Conservation (phyloP, 2,888 invertebrate genomes). For the Gerris lacustris region DNA sequence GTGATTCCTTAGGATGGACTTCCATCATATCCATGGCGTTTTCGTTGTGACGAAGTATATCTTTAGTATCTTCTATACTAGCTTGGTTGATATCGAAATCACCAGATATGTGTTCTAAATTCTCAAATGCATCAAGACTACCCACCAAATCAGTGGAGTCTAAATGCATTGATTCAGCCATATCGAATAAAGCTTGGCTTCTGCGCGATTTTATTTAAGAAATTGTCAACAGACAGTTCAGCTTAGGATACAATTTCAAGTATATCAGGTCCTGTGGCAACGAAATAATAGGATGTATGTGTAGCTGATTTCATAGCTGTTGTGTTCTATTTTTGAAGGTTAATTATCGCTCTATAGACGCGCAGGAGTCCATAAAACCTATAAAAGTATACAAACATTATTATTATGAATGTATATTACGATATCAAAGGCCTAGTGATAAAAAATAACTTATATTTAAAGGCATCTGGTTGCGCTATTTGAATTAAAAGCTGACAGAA, state of each 20-base stretch:
- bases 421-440: constrained; percentile 7
- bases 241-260: too few species aligned
- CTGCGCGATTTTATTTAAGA: too few species aligned
- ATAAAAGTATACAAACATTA: neutral
- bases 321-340: too few species aligned
- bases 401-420: too few species aligned
- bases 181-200: constrained; percentile 9
- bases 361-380: neutral
- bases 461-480: constrained; percentile 12
- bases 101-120: constrained; percentile 38
- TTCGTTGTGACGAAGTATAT: constrained; percentile 8
- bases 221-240: too few species aligned
- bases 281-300: too few species aligned
- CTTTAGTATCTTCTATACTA: constrained; percentile 15
- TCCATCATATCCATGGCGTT: constrained; percentile 5
- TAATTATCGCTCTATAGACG: too few species aligned
- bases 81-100: constrained; percentile 35
- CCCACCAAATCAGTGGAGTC: constrained; percentile 25
- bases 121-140: constrained; percentile 36
- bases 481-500: constrained; percentile 20
- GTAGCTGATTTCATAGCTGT: too few species aligned
- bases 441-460: neutral
- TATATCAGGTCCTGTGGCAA: too few species aligned
- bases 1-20: constrained; percentile 3
- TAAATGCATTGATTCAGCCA: constrained; percentile 25